A percentile compares a stretch with the other conserved stretches of the same genome.
These are phyloP conservation scores for Glossophaga mutica DNA, from an alignment of 2,797 vertebrate species.

Conservation along the genomic window DNA sequence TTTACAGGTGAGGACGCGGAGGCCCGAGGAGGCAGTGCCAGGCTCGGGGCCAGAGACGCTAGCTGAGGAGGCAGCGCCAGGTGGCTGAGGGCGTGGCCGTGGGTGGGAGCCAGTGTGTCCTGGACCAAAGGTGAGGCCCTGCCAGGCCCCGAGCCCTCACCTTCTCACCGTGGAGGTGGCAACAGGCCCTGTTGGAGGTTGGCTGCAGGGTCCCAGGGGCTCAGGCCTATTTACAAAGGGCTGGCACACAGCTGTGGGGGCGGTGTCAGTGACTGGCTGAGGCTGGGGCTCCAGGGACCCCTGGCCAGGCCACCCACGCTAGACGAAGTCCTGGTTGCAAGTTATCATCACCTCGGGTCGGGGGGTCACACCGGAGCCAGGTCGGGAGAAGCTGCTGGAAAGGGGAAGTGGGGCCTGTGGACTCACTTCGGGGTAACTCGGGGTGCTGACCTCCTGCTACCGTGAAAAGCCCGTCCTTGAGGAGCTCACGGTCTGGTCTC, in stretches of 20 bases:
- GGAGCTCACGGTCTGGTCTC: not conserved
- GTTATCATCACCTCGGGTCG: rapidly evolving
- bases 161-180: too few species aligned
- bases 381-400: not conserved
- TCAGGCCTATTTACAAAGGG: rapidly evolving
- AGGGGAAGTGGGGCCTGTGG: rapidly evolving
- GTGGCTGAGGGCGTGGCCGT: rapidly evolving
- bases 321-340: rapidly evolving
- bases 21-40: not conserved
- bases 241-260: rapidly evolving
- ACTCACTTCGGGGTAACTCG: not conserved
- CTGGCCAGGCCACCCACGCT: not conserved
- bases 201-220: not conserved
- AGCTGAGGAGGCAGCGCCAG: not conserved
- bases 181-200: not conserved
- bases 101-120: not conserved
- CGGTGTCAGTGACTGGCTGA: not conserved
- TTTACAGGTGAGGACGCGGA: not conserved
- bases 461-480: rapidly evolving
- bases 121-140: not conserved
- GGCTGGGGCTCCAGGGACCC: not conserved
- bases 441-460: not conserved
- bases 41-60: rapidly evolving
- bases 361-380: too few species aligned
- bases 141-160: not conserved